A percentile compares a stretch with the other conserved stretches of the same genome.
Evolutionary conservation across 2,888 invertebrate genomes (phyloP).

Genomic region (Cryptosula pallasiana): DNA sequence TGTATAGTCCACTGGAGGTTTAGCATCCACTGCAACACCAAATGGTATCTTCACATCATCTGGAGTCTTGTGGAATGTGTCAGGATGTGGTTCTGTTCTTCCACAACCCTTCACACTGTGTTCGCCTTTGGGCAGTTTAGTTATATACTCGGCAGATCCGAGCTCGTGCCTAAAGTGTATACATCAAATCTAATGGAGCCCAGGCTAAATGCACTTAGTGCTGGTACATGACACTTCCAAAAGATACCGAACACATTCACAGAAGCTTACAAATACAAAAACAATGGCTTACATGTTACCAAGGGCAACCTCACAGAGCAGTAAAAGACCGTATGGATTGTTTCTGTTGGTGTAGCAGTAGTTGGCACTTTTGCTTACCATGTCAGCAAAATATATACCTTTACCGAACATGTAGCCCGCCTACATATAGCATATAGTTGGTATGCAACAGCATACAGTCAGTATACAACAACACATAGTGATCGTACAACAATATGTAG

Average conservation of each 20-base stretch:
- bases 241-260: no score
- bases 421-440: no score
- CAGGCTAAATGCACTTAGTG: no score
- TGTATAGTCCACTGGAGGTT: conserved; percentile 42
- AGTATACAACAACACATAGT: no score
- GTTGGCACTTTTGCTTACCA: conserved; percentile 97
- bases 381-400: conserved; percentile 92
- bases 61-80: conserved; percentile 56
- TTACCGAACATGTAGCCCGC: conserved; percentile 89
- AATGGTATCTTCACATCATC: conserved; percentile 60
- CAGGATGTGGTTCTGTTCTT: conserved; percentile 75
- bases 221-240: no score
- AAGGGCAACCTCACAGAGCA: conserved; percentile 88
- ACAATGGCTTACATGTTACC: conserved; percentile 72
- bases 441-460: no score
- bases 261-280: no score
- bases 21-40: conserved; percentile 40
- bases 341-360: conserved; percentile 74
- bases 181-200: no score
- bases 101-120: conserved; percentile 84
- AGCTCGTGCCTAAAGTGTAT: conserved; percentile 66
- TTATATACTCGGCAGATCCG: conserved; percentile 66
- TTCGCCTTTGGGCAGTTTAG: conserved; percentile 72
- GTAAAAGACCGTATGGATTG: conserved; percentile 73
- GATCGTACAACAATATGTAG: conserved; percentile 28